Evolutionary conservation across 2,113 vertebrate genomes (phyloP).

Genomic region (Malaclemys terrapin): DNA sequence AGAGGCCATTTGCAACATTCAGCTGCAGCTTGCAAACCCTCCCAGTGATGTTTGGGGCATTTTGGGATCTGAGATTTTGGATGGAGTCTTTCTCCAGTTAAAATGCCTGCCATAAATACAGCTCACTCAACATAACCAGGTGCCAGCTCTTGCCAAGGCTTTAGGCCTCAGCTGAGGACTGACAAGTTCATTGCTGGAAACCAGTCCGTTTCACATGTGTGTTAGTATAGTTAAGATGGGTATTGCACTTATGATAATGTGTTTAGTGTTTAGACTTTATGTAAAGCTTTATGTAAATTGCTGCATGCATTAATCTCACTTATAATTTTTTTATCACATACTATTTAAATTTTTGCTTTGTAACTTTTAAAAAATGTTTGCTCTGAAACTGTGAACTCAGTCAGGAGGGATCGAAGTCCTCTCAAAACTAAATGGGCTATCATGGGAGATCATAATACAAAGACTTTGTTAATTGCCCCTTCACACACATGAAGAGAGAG

Average conservation of each 20-base stretch:
- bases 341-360: neutral
- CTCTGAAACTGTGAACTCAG: neutral
- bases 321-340: neutral
- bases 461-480: neutral
- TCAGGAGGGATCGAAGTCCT: neutral
- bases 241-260: neutral
- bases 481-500: neutral
- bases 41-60: neutral
- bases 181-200: neutral
- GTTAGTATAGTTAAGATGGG: neutral
- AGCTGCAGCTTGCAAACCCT: fast-evolving
- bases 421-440: neutral
- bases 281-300: neutral
- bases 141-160: neutral
- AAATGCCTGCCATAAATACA: fast-evolving
- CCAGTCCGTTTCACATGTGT: neutral
- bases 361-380: neutral
- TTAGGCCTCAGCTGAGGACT: neutral
- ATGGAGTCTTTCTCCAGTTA: neutral
- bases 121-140: neutral
- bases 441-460: neutral
- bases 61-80: fast-evolving
- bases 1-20: neutral
- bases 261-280: neutral
- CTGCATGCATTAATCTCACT: neutral